These are phyloP conservation scores for Mirza zaza DNA, from an alignment of 2,113 vertebrate genomes.

Conservation along the genomic window DNA sequence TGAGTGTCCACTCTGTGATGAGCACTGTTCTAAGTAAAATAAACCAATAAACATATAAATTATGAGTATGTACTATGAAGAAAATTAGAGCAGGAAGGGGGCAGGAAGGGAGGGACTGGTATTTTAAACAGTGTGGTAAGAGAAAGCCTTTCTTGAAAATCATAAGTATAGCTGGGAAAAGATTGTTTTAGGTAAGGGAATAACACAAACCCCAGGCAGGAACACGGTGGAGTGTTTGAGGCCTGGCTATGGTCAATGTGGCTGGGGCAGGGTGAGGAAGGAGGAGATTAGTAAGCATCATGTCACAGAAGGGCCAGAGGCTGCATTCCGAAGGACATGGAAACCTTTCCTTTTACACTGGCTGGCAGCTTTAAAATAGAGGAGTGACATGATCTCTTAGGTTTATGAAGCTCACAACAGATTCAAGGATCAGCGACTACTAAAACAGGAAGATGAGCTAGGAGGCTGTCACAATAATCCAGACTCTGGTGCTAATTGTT, in stretches of 20 bases:
- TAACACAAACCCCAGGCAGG: not conserved
- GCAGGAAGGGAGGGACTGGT: not conserved
- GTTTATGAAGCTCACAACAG: not conserved
- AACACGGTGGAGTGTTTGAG: not conserved
- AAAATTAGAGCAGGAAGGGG: not conserved
- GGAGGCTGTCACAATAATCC: not conserved
- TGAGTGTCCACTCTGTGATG: not conserved
- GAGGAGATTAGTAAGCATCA: rapidly evolving
- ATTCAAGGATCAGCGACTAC: not conserved
- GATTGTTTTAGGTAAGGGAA: not conserved
- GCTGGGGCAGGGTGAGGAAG: not conserved
- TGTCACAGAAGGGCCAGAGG: too few relatives aligned
- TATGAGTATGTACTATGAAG: not conserved
- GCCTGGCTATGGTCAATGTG: not conserved
- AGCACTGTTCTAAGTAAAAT: not conserved
- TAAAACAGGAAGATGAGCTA: not conserved
- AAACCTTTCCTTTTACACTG: not conserved
- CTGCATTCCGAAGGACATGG: rapidly evolving
- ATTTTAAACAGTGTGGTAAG: not conserved
- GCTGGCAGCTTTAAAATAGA: not conserved
- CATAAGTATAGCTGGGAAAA: not conserved
- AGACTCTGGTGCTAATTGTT: not conserved
- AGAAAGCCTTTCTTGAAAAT: not conserved
- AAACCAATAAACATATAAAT: not conserved
- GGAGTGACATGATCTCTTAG: not conserved